Percentiles rank a stretch among this genome's conserved stretches.
These are phyloP conservation scores for Pogonophryne albipinna DNA, from an alignment of 2,797 vertebrate species.

Conservation along the genomic window DNA sequence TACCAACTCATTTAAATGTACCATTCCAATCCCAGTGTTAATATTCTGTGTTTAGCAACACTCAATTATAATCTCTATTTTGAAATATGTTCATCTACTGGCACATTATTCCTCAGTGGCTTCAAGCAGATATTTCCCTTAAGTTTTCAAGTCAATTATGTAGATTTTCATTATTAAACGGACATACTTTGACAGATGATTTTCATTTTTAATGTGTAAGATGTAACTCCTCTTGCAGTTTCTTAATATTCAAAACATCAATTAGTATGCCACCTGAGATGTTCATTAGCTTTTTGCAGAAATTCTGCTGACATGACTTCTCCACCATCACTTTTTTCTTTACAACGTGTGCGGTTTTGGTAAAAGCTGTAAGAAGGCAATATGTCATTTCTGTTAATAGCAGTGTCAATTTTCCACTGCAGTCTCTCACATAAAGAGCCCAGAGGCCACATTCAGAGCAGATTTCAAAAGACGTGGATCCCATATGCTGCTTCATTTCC, in stretches of 20 bases:
- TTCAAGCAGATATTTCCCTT: conserved; percentile 15
- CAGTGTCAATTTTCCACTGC: conserved; percentile 43
- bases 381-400: conserved; percentile 62
- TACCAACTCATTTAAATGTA: conserved; percentile 21
- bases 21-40: not conserved
- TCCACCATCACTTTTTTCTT: conserved; percentile 29
- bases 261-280: conserved; percentile 42
- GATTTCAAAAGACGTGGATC: conserved; percentile 45
- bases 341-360: conserved; percentile 39
- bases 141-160: conserved; percentile 7
- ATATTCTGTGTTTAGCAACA: conserved; percentile 7
- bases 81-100: conserved; percentile 17
- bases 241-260: conserved; percentile 51
- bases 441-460: conserved; percentile 14
- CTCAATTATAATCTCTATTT: not conserved
- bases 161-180: conserved; percentile 28
- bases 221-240: conserved; percentile 27
- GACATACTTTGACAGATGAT: conserved; percentile 2
- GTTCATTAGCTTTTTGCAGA: conserved; percentile 41
- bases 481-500: conserved; percentile 13
- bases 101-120: conserved; percentile 13
- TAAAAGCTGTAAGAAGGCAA: conserved; percentile 42
- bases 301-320: conserved; percentile 55
- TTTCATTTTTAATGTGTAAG: conserved; percentile 14
- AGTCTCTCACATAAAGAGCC: conserved; percentile 44